These are phyloP conservation scores for Psittacula derbiana DNA, from an alignment of 2,797 vertebrate genomes.

Conservation along the genomic window DNA sequence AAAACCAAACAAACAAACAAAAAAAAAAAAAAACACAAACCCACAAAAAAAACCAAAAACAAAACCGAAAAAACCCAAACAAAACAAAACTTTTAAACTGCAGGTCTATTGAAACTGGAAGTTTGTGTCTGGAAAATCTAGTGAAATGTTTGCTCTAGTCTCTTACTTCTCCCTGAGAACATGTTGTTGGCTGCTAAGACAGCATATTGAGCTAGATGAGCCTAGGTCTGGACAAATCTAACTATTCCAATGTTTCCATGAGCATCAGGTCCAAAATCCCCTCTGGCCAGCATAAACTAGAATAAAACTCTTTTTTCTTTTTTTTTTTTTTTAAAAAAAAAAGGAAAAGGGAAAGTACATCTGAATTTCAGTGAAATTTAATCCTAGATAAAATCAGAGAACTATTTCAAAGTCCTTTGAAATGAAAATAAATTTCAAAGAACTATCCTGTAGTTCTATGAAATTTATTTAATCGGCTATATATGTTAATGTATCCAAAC, in stretches of 20 bases:
- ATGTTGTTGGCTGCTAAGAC: neutral
- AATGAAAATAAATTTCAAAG: neutral
- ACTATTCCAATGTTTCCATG: neutral
- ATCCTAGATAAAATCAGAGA: neutral
- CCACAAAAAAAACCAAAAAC: too few species aligned
- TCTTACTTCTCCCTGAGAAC: neutral
- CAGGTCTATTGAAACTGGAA: neutral
- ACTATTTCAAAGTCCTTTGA: neutral
- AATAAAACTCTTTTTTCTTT: neutral
- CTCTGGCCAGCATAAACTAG: neutral
- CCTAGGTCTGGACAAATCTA: neutral
- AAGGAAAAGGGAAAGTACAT: neutral
- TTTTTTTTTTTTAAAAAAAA: too few species aligned
- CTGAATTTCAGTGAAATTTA: neutral
- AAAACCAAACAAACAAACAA: neutral
- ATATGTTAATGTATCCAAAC: neutral
- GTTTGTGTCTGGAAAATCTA: neutral
- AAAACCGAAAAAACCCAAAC: neutral
- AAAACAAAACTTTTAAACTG: neutral
- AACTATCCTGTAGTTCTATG: neutral
- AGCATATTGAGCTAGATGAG: neutral
- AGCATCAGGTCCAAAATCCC: neutral
- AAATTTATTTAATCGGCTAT: neutral
- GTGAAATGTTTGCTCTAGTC: neutral
- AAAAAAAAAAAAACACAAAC: neutral